A percentile compares a stretch with the other conserved stretches of the same genome.
These are phyloP conservation scores for Griposia aprilina DNA, from an alignment of 2,888 invertebrate species.

Conservation along the genomic window DNA sequence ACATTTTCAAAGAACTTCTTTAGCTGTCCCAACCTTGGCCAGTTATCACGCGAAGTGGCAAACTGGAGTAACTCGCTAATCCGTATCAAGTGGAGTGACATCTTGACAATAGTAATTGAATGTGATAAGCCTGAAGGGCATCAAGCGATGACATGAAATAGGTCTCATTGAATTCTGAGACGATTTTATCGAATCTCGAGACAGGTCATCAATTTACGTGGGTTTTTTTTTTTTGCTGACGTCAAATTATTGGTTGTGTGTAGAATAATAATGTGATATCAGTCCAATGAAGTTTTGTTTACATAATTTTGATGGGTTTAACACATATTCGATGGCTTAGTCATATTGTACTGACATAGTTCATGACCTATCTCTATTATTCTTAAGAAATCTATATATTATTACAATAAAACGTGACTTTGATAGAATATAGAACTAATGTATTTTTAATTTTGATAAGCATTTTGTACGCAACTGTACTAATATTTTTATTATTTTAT, in stretches of 20 bases:
- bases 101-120: conserved; percentile 70
- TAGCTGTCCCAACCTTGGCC: conserved; percentile 40
- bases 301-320: background rate
- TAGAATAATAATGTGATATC: background rate
- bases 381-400: background rate
- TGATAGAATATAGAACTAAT: background rate
- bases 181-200: conserved; percentile 12
- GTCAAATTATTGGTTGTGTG: background rate
- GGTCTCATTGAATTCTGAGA: conserved; percentile 34
- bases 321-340: background rate
- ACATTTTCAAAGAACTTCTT: conserved; percentile 16
- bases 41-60: conserved; percentile 37
- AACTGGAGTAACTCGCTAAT: conserved; percentile 48
- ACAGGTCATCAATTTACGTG: conserved; percentile 2
- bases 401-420: background rate
- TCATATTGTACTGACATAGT: background rate
- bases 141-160: conserved; percentile 41
- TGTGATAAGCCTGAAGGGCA: conserved; percentile 71
- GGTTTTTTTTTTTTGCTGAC: conserved; percentile 8
- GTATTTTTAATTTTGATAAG: background rate
- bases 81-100: conserved; percentile 59
- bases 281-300: background rate
- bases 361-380: conserved; percentile 36
- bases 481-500: background rate
- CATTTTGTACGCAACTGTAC: background rate